Conservation (phyloP, 1,140 invertebrate species). For the Pachypeltis micranthus region DNA sequence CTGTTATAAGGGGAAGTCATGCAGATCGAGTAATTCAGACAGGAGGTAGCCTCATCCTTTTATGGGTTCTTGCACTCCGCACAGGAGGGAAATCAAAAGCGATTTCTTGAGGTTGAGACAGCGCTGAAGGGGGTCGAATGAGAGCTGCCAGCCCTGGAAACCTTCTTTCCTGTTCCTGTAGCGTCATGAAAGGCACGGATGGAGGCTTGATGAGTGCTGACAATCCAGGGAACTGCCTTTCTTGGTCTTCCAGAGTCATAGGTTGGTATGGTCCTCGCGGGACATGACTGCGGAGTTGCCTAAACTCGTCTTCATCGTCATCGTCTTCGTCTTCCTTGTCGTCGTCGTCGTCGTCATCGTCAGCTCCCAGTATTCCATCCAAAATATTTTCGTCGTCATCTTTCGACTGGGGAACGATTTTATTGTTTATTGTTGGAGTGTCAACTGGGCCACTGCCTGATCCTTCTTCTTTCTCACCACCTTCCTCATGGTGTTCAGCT, state of each 20-base stretch:
- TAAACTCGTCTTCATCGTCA: constrained; percentile 24
- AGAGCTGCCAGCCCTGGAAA: neutral
- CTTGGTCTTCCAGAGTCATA: constrained; percentile 20
- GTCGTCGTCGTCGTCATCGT: constrained; percentile 31
- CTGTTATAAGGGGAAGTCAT: no score
- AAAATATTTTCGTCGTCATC: constrained; percentile 19
- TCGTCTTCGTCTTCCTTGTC: constrained; percentile 25
- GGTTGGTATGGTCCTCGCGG: constrained; percentile 20
- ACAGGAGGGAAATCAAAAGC: constrained; percentile 14
- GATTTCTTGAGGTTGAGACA: neutral
- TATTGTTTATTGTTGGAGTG: constrained; percentile 16
- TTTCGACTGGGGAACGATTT: constrained; percentile 22
- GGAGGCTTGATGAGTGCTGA: constrained; percentile 7
- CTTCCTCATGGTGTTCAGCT: constrained; percentile 17
- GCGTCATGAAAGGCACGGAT: constrained; percentile 9
- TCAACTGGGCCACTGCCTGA: constrained; percentile 14
- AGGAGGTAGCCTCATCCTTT: constrained; percentile 26
- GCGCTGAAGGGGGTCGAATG: neutral
- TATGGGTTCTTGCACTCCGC: constrained; percentile 20
- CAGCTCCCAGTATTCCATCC: constrained; percentile 19
- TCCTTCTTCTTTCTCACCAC: constrained; percentile 21
- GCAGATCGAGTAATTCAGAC: no score
- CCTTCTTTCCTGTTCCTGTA: constrained; percentile 12
- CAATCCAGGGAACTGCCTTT: constrained; percentile 14
- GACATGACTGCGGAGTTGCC: constrained; percentile 31